Evolutionary conservation across 2,113 vertebrate species (phyloP).

Genomic region (Oreochromis spilurus): DNA sequence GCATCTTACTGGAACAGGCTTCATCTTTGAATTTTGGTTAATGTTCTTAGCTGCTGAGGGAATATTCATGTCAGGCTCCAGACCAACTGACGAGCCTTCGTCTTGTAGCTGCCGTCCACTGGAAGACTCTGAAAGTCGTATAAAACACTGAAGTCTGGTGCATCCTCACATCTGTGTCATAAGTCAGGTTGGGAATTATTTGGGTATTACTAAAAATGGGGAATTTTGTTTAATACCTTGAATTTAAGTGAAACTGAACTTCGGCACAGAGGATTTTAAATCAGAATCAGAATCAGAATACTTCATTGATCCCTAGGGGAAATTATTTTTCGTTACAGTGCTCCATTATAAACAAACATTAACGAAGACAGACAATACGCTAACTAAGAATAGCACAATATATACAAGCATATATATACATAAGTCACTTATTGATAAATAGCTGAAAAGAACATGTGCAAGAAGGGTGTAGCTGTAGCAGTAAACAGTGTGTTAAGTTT

Average conservation of each 20-base stretch:
- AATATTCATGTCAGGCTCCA: not conserved
- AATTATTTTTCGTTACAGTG: too few species aligned
- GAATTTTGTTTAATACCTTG: not conserved
- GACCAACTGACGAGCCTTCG: not conserved
- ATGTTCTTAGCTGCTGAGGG: not conserved
- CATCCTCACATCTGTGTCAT: not conserved
- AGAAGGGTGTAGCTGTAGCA: too few species aligned
- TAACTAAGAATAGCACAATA: too few species aligned
- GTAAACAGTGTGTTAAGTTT: too few species aligned
- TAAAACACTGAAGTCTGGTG: not conserved
- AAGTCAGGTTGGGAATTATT: fast-evolving
- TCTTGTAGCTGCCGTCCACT: not conserved
- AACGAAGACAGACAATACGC: too few species aligned
- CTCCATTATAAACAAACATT: too few species aligned
- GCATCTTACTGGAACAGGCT: not conserved
- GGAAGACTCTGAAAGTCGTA: not conserved
- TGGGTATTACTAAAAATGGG: fast-evolving
- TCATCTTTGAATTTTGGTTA: not conserved
- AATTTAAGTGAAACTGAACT: not conserved
- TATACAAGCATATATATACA: too few species aligned
- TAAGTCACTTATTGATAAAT: too few species aligned
- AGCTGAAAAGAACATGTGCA: too few species aligned
- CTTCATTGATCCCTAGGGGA: too few species aligned
- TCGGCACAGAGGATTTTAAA: not conserved
- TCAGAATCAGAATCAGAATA: too few species aligned